A percentile compares a stretch with the other conserved stretches of the same genome.
Evolutionary conservation across 1,140 invertebrate species (phyloP).

Genomic region (Thaumetopoea pityocampa): DNA sequence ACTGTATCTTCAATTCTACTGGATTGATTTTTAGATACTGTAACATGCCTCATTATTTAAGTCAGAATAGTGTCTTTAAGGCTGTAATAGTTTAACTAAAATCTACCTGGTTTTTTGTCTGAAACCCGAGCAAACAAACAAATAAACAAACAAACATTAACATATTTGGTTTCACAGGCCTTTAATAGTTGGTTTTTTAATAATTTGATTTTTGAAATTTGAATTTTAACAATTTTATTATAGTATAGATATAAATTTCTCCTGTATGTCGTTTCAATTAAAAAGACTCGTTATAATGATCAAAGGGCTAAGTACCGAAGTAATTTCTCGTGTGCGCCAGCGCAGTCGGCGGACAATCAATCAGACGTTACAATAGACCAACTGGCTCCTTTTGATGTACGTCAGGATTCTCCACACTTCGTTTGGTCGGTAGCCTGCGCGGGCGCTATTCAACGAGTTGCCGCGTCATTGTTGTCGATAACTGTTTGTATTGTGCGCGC

Average conservation of each 20-base stretch:
- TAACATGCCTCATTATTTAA: too few species aligned
- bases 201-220: too few species aligned
- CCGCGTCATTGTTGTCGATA: conserved; percentile 59
- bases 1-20: too few species aligned
- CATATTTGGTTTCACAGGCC: too few species aligned
- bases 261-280: conserved; percentile 15
- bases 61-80: too few species aligned
- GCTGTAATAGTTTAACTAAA: too few species aligned
- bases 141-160: too few species aligned
- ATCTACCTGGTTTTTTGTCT: too few species aligned
- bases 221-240: too few species aligned
- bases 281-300: conserved; percentile 19
- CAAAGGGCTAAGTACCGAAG: conserved; percentile 18
- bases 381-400: conserved; percentile 39
- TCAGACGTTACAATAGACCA: conserved; percentile 50
- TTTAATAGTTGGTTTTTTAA: too few species aligned
- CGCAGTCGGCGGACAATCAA: conserved; percentile 33
- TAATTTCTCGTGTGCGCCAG: conserved; percentile 18
- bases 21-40: too few species aligned
- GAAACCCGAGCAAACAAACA: too few species aligned
- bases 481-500: conserved; percentile 51
- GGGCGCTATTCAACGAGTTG: conserved; percentile 26
- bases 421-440: conserved; percentile 50
- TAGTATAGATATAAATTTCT: conserved; percentile 5
- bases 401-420: conserved; percentile 57